Percentiles rank a stretch among this genome's conserved stretches.
Evolutionary conservation across 2,888 invertebrate genomes (phyloP).

Genomic region (Macrophya annulata): DNA sequence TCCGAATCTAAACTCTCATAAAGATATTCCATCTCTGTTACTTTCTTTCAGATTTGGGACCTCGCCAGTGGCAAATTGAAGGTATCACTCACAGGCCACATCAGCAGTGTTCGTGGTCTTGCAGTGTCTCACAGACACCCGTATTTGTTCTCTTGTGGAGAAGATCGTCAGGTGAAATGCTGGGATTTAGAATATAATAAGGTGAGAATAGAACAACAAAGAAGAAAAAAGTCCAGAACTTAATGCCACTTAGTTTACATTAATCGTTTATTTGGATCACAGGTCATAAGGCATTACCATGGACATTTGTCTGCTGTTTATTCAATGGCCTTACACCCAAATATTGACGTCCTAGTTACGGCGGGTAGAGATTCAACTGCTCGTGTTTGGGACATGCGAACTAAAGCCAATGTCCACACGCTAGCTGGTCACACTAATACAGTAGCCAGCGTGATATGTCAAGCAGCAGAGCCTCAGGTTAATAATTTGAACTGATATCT

Average conservation of each 20-base stretch:
- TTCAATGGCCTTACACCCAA: slow-evolving; percentile 95
- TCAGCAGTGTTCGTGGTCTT: slow-evolving; percentile 97
- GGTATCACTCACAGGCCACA: slow-evolving; percentile 98
- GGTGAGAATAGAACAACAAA: slow-evolving; percentile 78
- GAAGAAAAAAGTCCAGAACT: background rate
- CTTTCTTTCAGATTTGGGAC: slow-evolving; percentile 93
- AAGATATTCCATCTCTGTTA: background rate
- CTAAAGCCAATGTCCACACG: slow-evolving; percentile 99
- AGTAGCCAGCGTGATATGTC: slow-evolving; percentile 96
- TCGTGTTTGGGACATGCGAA: slow-evolving; percentile 99
- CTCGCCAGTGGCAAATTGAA: slow-evolving; percentile 97
- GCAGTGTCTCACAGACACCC: slow-evolving; percentile 97
- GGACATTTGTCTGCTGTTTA: slow-evolving; percentile 99
- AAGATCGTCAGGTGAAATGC: slow-evolving; percentile 99
- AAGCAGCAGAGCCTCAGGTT: slow-evolving; percentile 96
- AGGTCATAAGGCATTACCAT: slow-evolving; percentile 98
- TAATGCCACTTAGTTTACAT: background rate
- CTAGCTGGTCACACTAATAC: slow-evolving; percentile 98
- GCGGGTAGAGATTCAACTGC: slow-evolving; percentile 98
- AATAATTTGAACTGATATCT: slow-evolving; percentile 65
- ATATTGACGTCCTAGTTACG: slow-evolving; percentile 95
- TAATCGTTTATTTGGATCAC: slow-evolving; percentile 61
- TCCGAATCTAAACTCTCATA: background rate
- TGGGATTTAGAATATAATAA: slow-evolving; percentile 99
- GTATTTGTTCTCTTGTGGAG: slow-evolving; percentile 99